phyloP scores from a whole-genome alignment of 2,888 invertebrate species.

The Xanthia togata region DNA sequence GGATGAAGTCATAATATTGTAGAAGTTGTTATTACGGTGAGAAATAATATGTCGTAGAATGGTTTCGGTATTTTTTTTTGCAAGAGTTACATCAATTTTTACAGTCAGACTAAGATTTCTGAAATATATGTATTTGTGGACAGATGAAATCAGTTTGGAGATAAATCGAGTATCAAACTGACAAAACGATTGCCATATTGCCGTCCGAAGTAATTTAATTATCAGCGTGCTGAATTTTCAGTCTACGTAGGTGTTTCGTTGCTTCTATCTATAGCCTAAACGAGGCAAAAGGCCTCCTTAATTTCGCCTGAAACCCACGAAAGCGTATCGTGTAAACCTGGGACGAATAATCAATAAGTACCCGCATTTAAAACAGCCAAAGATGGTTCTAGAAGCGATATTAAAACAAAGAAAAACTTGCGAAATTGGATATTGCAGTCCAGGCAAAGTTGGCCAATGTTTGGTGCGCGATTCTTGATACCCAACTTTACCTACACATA shows the following conservation, averaged over 20 bases:
- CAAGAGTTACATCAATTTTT: neutral
- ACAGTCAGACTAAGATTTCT: neutral
- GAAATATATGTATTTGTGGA: neutral
- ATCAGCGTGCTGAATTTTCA: neutral
- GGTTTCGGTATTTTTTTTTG: neutral
- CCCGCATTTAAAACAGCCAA: constrained; percentile 34
- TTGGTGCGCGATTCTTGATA: constrained; percentile 30
- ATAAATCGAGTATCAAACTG: constrained; percentile 1
- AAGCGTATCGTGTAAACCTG: constrained; percentile 31
- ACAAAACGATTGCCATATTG: neutral
- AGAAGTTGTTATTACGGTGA: constrained; percentile 31
- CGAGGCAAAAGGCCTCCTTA: constrained; percentile 15
- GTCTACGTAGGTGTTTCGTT: neutral
- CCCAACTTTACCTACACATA: constrained; percentile 41
- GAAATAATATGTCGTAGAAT: constrained; percentile 25
- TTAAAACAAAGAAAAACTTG: constrained; percentile 38
- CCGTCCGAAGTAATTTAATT: neutral
- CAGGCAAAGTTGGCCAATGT: constrained; percentile 34
- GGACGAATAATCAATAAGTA: constrained; percentile 37
- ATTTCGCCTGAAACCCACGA: constrained; percentile 9
- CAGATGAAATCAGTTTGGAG: neutral
- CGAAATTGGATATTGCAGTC: constrained; percentile 44
- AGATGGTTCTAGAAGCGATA: constrained; percentile 21
- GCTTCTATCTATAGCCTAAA: constrained; percentile 16
- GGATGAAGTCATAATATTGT: constrained; percentile 36